Evolutionary conservation across 2,113 vertebrate genomes (phyloP).

Genomic region (Cololabis saira): DNA sequence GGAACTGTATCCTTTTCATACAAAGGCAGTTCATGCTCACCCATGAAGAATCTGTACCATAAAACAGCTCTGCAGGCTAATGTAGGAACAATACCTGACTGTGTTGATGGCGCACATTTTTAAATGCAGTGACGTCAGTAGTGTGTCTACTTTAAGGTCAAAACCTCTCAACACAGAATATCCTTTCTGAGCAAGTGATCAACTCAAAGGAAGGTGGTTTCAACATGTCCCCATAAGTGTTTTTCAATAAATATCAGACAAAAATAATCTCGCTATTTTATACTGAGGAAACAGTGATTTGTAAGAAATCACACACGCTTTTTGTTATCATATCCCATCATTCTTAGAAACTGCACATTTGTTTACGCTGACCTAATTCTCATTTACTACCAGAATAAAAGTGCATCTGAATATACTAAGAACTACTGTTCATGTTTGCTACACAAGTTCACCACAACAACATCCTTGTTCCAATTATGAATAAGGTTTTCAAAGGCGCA

Average conservation of each 20-base stretch:
- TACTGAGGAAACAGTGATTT: not conserved
- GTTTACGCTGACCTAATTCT: not conserved
- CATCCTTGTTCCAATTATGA: constrained; percentile 29
- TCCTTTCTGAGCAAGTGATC: no score
- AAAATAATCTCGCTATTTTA: not conserved
- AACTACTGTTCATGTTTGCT: constrained; percentile 11
- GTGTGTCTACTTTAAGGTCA: no score
- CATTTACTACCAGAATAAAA: constrained; percentile 4
- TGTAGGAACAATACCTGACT: no score
- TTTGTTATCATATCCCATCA: not conserved
- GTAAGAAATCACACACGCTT: not conserved
- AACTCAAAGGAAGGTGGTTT: no score
- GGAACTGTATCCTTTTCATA: no score
- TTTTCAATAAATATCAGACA: not conserved
- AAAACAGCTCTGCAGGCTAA: no score
- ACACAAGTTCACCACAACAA: constrained; percentile 27
- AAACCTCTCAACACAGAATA: no score
- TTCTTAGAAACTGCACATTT: constrained; percentile 2
- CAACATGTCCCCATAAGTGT: no score
- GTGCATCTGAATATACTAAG: not conserved
- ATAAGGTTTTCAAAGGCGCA: constrained; percentile 19
- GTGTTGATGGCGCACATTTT: no score
- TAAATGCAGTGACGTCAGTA: no score
- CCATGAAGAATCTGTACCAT: no score
- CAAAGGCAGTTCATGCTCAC: no score